Percentiles rank a stretch among this genome's conserved stretches.
These are phyloP conservation scores for Diaphora mendica DNA, from an alignment of 2,888 invertebrate species.

Conservation along the genomic window DNA sequence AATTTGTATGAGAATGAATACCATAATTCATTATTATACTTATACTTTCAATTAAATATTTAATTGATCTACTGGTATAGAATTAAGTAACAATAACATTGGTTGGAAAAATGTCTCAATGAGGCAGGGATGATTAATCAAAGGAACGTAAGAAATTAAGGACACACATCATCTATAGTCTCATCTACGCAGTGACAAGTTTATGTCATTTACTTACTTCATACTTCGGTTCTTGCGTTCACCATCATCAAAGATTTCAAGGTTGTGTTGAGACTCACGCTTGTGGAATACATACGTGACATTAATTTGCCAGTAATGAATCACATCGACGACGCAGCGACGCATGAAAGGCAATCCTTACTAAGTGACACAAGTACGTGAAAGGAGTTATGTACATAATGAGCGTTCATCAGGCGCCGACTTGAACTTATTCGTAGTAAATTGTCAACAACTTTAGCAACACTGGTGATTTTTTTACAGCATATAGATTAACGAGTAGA, in stretches of 20 bases:
- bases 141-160: not conserved
- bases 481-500: too few relatives aligned
- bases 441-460: not conserved
- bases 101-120: not conserved
- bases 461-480: too few relatives aligned
- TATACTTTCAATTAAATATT: too few relatives aligned
- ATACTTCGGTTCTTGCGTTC: not conserved
- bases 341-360: not conserved
- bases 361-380: not conserved
- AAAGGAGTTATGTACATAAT: not conserved
- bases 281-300: not conserved
- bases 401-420: not conserved
- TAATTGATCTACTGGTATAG: too few relatives aligned
- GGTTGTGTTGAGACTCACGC: not conserved
- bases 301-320: constrained; percentile 1
- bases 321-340: not conserved
- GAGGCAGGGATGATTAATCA: not conserved
- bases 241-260: not conserved
- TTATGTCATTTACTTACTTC: not conserved
- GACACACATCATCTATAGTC: not conserved
- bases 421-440: not conserved
- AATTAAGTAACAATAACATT: too few relatives aligned
- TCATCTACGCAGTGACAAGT: not conserved
- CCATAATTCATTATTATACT: too few relatives aligned
- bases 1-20: too few relatives aligned